Conservation (phyloP, 2,888 invertebrate species). For the Rhagophthalmus giganteus region DNA sequence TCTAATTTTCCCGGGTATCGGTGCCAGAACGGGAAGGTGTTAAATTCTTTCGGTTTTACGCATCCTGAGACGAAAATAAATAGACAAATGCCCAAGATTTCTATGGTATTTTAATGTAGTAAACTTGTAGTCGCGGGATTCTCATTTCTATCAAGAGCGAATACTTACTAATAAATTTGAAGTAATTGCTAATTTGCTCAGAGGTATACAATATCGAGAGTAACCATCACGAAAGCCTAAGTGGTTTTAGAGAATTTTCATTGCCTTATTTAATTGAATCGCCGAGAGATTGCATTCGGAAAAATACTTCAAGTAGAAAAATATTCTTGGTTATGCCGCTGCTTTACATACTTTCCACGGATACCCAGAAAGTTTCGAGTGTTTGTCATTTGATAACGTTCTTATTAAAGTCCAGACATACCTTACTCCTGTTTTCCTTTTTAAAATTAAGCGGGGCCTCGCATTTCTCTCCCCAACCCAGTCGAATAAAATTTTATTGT, state of each 20-base stretch:
- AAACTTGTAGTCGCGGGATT: conserved; percentile 15
- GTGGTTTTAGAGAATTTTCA: conserved; percentile 36
- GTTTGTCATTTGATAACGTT: conserved; percentile 9
- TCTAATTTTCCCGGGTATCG: conserved; percentile 8
- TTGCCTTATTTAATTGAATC: conserved; percentile 30
- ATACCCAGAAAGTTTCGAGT: conserved; percentile 8
- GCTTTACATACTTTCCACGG: conserved; percentile 7
- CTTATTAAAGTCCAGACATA: conserved; percentile 1
- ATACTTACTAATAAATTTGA: conserved; percentile 29
- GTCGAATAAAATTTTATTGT: too few relatives aligned
- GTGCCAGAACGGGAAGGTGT: conserved; percentile 4
- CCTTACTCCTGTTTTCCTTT: not conserved
- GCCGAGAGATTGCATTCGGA: conserved; percentile 6
- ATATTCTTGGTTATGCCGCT: conserved; percentile 4
- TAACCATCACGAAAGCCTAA: conserved; percentile 28
- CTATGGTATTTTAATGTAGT: conserved; percentile 20
- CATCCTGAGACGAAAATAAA: conserved; percentile 6
- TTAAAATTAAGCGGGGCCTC: too few relatives aligned
- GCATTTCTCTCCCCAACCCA: too few relatives aligned
- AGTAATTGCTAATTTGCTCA: conserved; percentile 31
- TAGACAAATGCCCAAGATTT: conserved; percentile 14
- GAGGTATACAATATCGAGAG: conserved; percentile 24
- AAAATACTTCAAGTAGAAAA: conserved; percentile 15
- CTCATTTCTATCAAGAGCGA: conserved; percentile 28
- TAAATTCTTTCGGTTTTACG: conserved; percentile 13